Evolutionary conservation across 2,797 vertebrate species (phyloP), one percentile per base, ranked within the genome.

Genomic region (Chelidonichthys spinosus): DNA sequence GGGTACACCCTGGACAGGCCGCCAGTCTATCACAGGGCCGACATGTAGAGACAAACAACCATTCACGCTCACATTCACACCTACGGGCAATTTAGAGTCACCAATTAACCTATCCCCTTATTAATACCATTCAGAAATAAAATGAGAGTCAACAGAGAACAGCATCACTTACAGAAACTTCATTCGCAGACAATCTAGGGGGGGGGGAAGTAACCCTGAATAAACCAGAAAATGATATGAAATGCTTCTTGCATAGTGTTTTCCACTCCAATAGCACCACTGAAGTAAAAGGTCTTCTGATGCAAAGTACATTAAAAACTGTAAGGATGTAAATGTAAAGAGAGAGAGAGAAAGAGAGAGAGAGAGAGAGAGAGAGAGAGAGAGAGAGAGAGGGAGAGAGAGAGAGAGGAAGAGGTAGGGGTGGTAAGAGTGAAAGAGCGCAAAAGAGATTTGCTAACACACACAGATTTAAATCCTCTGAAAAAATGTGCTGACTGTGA

Each of bases 401-500:
- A 61, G 39, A 66, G 63, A 37, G 37, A 64, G 14, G 7, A 7
- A 35, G 15, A 33, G 32, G 10, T 39, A 11, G 39, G 32, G 46
- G 11, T 7, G 59, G 49, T 32, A 50, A 37, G 43, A 54, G 10
- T 25, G 60, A 76, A 62, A 66, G 44, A 63, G 61, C 18, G 60
- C 61, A 63, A 63, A 40, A 73, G 44, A 74, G 64, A 85, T 81
- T 77, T 87, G 69, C 84, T 83, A 78, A 78, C 79, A 81, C 55
- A 69, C 50, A 76, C 75, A 82, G 49, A 81, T 82, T 81, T 78
- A 81, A 87, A 85, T 86, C 82, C 72, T 76, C 43, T 79, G 68
- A 72, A 81, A 82, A 25, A 87, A 84, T 83, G 70, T 86, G 83
- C 79, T 85, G 87, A 90, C 84, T 52, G 78, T n/a, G 50, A 74